Evolutionary conservation across 2,888 invertebrate species (phyloP).

Genomic region (Plutella xylostella): DNA sequence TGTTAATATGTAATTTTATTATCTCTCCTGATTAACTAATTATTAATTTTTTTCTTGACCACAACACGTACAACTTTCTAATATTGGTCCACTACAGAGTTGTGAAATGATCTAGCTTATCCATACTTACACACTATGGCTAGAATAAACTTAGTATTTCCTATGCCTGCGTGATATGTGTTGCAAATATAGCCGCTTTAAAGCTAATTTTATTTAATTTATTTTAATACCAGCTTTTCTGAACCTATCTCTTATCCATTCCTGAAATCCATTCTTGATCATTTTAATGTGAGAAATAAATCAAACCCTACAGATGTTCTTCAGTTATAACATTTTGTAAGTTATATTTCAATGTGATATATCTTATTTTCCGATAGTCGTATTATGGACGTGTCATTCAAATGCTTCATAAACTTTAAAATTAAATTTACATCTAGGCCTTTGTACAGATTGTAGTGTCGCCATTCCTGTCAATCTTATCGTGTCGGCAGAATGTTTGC

Average conservation of each 20-base stretch:
- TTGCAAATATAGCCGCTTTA: constrained; percentile 61
- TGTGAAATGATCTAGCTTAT: constrained; percentile 64
- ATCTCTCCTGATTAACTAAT: not conserved
- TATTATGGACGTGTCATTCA: too few relatives aligned
- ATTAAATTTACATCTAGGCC: too few relatives aligned
- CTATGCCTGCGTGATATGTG: constrained; percentile 69
- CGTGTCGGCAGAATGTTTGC: constrained; percentile 28
- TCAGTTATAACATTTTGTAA: too few relatives aligned
- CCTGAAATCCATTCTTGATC: too few relatives aligned
- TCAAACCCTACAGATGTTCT: too few relatives aligned
- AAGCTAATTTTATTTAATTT: constrained; percentile 37
- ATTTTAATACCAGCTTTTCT: constrained; percentile 28
- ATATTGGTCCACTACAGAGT: constrained; percentile 69
- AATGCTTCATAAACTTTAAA: too few relatives aligned
- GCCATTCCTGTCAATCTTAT: too few relatives aligned
- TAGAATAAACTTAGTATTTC: constrained; percentile 58
- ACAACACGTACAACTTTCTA: constrained; percentile 63
- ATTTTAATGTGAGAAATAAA: too few relatives aligned
- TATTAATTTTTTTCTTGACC: not conserved
- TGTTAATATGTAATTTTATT: not conserved
- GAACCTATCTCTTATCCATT: constrained; percentile 17
- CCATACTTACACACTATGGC: constrained; percentile 45
- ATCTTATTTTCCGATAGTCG: too few relatives aligned
- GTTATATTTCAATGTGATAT: too few relatives aligned
- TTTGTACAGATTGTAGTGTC: too few relatives aligned